Percentiles rank a stretch among this genome's conserved stretches.
phyloP scores from a whole-genome alignment of 2,797 vertebrate species.

The Sebastes glaucus region DNA sequence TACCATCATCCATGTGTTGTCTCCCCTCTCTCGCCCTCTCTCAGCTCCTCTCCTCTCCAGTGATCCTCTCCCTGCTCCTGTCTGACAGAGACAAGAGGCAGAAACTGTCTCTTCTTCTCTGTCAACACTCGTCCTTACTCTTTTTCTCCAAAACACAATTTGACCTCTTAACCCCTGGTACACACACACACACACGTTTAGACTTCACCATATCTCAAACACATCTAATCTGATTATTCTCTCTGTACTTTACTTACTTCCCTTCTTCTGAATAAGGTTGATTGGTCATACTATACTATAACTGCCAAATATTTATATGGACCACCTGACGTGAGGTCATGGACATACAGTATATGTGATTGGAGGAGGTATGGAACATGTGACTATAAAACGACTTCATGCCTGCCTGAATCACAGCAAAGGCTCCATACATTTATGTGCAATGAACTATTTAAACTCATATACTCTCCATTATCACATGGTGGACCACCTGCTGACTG shows the following conservation, averaged over 20 bases:
- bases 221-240: neutral
- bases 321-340: accelerated
- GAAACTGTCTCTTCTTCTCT: neutral
- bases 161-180: neutral
- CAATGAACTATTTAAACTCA: too few species aligned
- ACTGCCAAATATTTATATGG: too few species aligned
- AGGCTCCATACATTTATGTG: neutral
- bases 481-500: too few species aligned
- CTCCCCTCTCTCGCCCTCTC: constrained; percentile 10
- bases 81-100: constrained; percentile 10
- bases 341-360: neutral
- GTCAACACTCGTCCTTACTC: neutral
- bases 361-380: neutral
- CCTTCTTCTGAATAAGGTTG: neutral
- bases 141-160: neutral
- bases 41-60: constrained; percentile 30
- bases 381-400: neutral
- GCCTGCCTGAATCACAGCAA: neutral
- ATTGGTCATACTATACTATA: neutral
- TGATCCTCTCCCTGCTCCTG: constrained; percentile 27
- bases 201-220: neutral
- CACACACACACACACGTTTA: neutral
- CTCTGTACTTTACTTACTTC: neutral
- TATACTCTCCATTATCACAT: too few species aligned
- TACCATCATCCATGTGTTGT: constrained; percentile 30